Evolutionary conservation across 2,113 vertebrate species (phyloP).

Genomic region (Aspidoscelis tigris): DNA sequence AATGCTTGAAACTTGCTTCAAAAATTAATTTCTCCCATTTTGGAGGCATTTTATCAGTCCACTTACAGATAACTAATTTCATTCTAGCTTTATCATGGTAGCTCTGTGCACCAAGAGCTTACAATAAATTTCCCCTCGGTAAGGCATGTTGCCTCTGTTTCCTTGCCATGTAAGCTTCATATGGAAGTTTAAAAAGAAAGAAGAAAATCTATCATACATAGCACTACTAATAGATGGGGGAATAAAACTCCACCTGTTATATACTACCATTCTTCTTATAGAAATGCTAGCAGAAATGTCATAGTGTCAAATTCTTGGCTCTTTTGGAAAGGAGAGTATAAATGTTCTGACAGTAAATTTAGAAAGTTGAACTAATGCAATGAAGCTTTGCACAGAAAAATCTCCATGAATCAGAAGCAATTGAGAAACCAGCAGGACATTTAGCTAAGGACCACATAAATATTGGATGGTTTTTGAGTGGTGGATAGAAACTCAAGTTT

Average conservation of each 20-base stretch:
- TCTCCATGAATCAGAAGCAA: neutral
- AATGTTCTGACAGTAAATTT: neutral
- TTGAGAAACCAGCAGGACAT: neutral
- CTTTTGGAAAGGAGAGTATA: neutral
- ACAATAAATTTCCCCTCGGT: neutral
- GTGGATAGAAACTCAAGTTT: neutral
- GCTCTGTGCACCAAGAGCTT: neutral
- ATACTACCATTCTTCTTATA: neutral
- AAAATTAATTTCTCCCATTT: slow-evolving; percentile 14
- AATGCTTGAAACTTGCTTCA: neutral
- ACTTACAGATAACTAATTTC: neutral
- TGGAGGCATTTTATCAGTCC: neutral
- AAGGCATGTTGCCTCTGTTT: neutral
- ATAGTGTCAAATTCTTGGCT: neutral
- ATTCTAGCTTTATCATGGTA: slow-evolving; percentile 7
- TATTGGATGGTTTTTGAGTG: neutral
- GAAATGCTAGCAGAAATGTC: slow-evolving; percentile 3
- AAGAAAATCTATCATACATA: slow-evolving; percentile 2
- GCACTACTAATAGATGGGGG: neutral
- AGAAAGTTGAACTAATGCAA: neutral
- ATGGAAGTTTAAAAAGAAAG: neutral
- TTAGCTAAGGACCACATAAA: neutral
- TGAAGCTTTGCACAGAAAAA: neutral
- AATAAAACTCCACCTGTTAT: neutral
- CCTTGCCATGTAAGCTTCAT: neutral